Conservation (phyloP, 1,140 invertebrate genomes). For the Calephelis virginiensis region DNA sequence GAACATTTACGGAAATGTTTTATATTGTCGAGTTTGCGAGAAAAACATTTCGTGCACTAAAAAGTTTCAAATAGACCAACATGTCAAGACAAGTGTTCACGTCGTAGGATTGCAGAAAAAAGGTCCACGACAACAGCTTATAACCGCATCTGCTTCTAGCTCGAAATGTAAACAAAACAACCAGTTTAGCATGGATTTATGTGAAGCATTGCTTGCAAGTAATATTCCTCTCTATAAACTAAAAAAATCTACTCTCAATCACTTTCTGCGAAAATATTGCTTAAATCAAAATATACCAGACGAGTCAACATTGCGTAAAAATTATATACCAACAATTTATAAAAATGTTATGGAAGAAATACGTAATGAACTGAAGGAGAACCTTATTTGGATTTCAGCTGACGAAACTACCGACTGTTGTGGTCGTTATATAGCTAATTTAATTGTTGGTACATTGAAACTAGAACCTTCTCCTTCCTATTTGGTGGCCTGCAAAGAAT, state of each 20-base stretch:
- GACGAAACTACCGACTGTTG: slow-evolving; percentile 20
- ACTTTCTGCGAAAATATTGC: slow-evolving; percentile 21
- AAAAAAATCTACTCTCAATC: slow-evolving; percentile 8
- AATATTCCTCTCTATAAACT: slow-evolving; percentile 19
- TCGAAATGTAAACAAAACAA: neutral
- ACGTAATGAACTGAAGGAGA: slow-evolving; percentile 19
- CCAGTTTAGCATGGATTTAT: slow-evolving; percentile 12
- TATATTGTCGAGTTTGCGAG: neutral
- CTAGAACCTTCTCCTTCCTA: neutral
- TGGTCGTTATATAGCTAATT: neutral
- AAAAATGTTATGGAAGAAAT: neutral
- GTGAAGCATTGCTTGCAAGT: slow-evolving; percentile 15
- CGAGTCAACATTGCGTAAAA: slow-evolving; percentile 20
- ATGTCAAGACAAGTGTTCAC: slow-evolving; percentile 17
- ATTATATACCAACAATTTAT: slow-evolving; percentile 15
- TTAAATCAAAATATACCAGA: slow-evolving; percentile 19
- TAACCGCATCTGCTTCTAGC: neutral
- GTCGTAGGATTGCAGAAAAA: neutral
- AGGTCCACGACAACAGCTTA: slow-evolving; percentile 15
- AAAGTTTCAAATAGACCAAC: slow-evolving; percentile 21
- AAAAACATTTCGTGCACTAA: slow-evolving; percentile 20
- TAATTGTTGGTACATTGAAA: too few species aligned
- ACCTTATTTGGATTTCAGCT: slow-evolving; percentile 20
- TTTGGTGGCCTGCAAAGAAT: neutral
- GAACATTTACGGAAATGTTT: slow-evolving; percentile 20